Evolutionary conservation across 1,140 invertebrate species (phyloP), one percentile per base, ranked within the genome.

Genomic region (Metaphire vulgaris): DNA sequence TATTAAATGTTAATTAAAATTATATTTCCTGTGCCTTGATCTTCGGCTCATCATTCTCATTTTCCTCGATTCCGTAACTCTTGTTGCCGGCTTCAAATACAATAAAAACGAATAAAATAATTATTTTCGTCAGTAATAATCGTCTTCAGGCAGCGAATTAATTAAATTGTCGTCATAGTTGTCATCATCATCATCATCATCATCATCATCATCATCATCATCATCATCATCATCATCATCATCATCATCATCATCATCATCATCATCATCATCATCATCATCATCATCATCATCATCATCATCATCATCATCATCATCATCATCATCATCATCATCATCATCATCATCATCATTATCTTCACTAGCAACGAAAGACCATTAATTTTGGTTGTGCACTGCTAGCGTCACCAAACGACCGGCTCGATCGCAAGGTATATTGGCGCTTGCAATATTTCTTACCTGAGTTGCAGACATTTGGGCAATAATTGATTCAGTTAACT

Each of bases 151-250:
- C n/a, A n/a, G n/a, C n/a, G n/a, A n/a, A n/a, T n/a, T n/a, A n/a
- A n/a, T n/a, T n/a, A n/a, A n/a, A n/a, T n/a, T n/a, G n/a, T n/a
- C n/a, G n/a, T n/a, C n/a, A n/a, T n/a, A n/a, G n/a, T 56, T 21
- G 74, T 78, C 81, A 30, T 74, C 77, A 2, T 69, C 74, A 12
- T 79, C 75, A 0, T 77, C 77, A 0, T 74, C 75, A 16, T 69
- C 69, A 26, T 78, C 80, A 68, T 72, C 78, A 31, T 78, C 80
- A 64, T 77, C 81, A 21, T 77, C 78, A 33, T 77, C 79, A 56
- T 77, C 79, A 0, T 80, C 81, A 0, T 34, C 70, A 1, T 72
- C 70, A 72, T 34, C 70, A 0, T 72, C 70, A 33, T 30, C 29
- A 72, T 72, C 70, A 32, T 32, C 28, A 72, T n/a, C 70, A 32